Percentiles rank a stretch among this genome's conserved stretches.
Conservation (phyloP, 1,140 invertebrate species). For the Formica exsecta region DNA sequence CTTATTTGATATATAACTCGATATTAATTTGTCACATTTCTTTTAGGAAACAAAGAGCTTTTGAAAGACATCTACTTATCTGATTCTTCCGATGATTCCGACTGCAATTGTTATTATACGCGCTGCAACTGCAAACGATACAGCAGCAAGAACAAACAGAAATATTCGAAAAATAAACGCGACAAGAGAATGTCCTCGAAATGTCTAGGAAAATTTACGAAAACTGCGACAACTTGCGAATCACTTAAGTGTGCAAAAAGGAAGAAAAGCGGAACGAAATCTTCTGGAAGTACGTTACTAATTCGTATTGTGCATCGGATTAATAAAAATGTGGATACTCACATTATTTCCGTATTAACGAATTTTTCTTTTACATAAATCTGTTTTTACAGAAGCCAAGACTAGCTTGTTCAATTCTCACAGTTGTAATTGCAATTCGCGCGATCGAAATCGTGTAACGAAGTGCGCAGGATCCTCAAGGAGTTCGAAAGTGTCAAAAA, state of each 20-base stretch:
- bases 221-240: neutral
- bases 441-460: too few relatives aligned
- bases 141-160: neutral
- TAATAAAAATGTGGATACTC: too few relatives aligned
- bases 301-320: too few relatives aligned
- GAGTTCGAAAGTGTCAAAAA: too few relatives aligned
- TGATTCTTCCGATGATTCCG: conserved; percentile 6
- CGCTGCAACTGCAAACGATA: neutral
- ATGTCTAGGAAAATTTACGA: neutral
- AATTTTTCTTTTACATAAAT: too few relatives aligned
- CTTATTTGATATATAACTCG: too few relatives aligned
- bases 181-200: neutral
- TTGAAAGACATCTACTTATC: neutral
- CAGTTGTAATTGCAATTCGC: too few relatives aligned
- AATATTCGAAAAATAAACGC: neutral
- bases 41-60: neutral
- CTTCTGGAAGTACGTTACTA: neutral
- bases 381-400: too few relatives aligned
- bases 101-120: neutral
- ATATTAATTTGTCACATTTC: neutral
- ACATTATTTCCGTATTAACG: too few relatives aligned
- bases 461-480: too few relatives aligned
- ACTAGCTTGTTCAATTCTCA: too few relatives aligned
- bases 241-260: too few relatives aligned
- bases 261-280: neutral